A percentile compares a stretch with the other conserved stretches of the same genome.
phyloP scores from a whole-genome alignment of 2,113 vertebrate species.

The Paramormyrops kingsleyae region DNA sequence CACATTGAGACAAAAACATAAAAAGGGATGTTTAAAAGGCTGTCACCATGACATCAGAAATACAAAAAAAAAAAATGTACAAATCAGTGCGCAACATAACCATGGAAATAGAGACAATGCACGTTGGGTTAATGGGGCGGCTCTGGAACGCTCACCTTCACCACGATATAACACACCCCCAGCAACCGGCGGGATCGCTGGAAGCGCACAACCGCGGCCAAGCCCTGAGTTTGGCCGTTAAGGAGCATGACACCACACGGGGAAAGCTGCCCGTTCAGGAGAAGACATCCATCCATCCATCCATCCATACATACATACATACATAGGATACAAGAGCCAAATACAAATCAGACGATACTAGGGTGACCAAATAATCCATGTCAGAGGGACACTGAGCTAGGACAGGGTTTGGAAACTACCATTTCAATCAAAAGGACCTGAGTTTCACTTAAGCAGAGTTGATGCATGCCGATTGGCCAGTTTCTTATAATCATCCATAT shows the following conservation, averaged over 20 bases:
- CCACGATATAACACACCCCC: slow-evolving; percentile 94
- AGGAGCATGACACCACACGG: slow-evolving; percentile 44
- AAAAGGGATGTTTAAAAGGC: neutral
- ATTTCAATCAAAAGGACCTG: neutral
- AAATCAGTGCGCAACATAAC: neutral
- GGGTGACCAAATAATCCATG: neutral
- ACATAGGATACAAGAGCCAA: neutral
- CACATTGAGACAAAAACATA: neutral
- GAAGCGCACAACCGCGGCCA: slow-evolving; percentile 87
- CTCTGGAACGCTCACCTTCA: slow-evolving; percentile 72
- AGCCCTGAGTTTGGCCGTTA: slow-evolving; percentile 63
- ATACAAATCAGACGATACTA: neutral
- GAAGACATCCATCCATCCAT: neutral
- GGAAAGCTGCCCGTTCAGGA: neutral
- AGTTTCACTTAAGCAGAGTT: neutral
- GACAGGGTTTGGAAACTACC: neutral
- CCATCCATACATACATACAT: neutral
- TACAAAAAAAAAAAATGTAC: neutral
- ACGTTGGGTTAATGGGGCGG: neutral
- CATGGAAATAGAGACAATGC: neutral
- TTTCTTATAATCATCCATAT: too few species aligned
- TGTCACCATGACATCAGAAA: neutral
- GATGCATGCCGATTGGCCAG: neutral
- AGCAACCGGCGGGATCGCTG: slow-evolving; percentile 82
- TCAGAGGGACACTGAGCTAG: neutral